Conservation (phyloP, 2,113 vertebrate genomes). For the Poicephalus meyeri region DNA sequence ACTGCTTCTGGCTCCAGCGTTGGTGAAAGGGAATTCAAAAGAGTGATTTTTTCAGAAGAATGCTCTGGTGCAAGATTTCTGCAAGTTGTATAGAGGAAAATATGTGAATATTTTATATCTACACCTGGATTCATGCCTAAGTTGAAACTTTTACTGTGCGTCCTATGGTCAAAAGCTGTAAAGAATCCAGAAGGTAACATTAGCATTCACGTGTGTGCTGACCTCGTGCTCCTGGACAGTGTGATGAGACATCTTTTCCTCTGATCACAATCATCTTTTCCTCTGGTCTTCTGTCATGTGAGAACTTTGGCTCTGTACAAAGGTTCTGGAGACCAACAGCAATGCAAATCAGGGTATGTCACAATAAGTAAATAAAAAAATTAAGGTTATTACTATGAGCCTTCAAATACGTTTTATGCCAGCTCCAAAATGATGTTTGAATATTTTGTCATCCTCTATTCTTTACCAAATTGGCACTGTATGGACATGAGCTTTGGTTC, state of each 20-base stretch:
- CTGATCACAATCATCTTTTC: not conserved
- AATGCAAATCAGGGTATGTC: not conserved
- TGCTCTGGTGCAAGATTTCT: not conserved
- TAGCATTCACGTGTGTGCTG: not conserved
- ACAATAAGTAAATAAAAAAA: not conserved
- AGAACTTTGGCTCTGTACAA: not conserved
- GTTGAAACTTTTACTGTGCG: not conserved
- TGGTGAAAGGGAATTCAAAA: not conserved
- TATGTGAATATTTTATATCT: not conserved
- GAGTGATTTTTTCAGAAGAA: not conserved
- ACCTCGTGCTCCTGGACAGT: not conserved
- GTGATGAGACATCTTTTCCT: not conserved
- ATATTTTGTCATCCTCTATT: not conserved
- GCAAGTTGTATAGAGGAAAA: not conserved
- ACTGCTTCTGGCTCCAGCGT: not conserved
- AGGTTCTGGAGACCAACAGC: not conserved
- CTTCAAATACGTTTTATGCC: not conserved
- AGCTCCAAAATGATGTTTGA: not conserved
- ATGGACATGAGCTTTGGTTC: not conserved
- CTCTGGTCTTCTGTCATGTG: not conserved
- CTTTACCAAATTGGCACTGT: not conserved
- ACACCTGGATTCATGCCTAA: not conserved
- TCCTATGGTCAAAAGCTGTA: not conserved
- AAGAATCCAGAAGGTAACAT: not conserved
- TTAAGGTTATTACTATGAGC: fast-evolving